Percentiles rank a stretch among this genome's conserved stretches.
phyloP scores from a whole-genome alignment of 2,888 invertebrate genomes.

The Rhorus exstirpatorius region DNA sequence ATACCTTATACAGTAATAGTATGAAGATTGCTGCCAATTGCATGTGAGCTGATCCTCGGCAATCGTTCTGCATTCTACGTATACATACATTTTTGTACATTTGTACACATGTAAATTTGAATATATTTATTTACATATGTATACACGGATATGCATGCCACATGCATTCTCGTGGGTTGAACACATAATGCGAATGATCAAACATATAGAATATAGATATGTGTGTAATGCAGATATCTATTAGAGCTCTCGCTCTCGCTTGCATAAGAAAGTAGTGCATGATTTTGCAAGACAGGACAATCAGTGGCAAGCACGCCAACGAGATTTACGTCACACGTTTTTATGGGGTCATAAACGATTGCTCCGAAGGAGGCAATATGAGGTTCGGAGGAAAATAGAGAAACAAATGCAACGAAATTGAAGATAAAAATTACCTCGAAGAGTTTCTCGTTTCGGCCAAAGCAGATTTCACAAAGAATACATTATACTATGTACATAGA shows the following conservation, averaged over 20 bases:
- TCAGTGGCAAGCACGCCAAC: slow-evolving; percentile 47
- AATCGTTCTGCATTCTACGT: too few species aligned
- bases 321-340: slow-evolving; percentile 62
- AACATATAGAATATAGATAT: slow-evolving; percentile 3
- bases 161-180: not conserved
- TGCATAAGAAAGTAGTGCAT: slow-evolving; percentile 64
- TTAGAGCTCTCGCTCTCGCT: slow-evolving; percentile 29
- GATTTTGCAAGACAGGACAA: slow-evolving; percentile 68
- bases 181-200: slow-evolving; percentile 26
- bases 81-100: not conserved
- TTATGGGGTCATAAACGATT: slow-evolving; percentile 58
- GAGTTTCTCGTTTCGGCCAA: too few species aligned
- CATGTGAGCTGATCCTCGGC: too few species aligned
- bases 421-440: slow-evolving; percentile 9
- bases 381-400: slow-evolving; percentile 14
- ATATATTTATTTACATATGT: not conserved
- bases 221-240: slow-evolving; percentile 17
- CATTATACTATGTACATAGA: too few species aligned
- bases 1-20: too few species aligned
- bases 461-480: too few species aligned
- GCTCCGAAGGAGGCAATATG: slow-evolving; percentile 19
- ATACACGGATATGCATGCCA: not conserved
- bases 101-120: not conserved
- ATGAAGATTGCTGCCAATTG: too few species aligned
- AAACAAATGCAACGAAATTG: slow-evolving; percentile 17